Conservation (phyloP, 2,888 invertebrate species). For the Geotrupes spiniger region DNA sequence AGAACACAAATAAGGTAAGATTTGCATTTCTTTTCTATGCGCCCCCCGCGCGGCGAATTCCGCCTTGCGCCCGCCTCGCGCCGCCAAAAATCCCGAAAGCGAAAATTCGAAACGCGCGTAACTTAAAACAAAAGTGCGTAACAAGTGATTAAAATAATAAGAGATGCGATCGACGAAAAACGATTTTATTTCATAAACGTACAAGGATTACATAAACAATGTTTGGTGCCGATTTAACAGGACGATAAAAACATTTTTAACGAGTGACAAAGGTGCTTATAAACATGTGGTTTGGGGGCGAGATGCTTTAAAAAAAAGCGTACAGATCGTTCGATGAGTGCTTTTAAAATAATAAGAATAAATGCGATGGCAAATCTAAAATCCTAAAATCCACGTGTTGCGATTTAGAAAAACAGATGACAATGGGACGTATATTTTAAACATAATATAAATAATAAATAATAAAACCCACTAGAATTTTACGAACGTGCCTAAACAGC, state of each 20-base stretch:
- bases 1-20: slow-evolving; percentile 48
- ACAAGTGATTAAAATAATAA: background rate
- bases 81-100: background rate
- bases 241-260: background rate
- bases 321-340: background rate
- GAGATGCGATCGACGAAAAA: background rate
- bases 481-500: no score
- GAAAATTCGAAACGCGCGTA: slow-evolving; percentile 4
- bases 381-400: background rate
- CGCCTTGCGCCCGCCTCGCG: slow-evolving; percentile 15
- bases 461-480: no score
- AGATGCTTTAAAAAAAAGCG: slow-evolving; percentile 2
- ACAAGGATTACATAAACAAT: slow-evolving; percentile 3
- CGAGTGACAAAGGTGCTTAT: slow-evolving; percentile 1
- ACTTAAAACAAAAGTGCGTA: slow-evolving; percentile 16
- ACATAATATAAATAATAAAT: no score
- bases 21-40: slow-evolving; percentile 11
- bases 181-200: background rate
- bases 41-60: slow-evolving; percentile 20
- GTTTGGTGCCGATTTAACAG: background rate
- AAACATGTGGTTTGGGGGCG: background rate
- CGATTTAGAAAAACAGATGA: background rate
- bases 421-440: background rate
- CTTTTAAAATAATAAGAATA: background rate
- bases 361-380: background rate